phyloP scores from a whole-genome alignment of 1,140 invertebrate genomes.

The Sitodiplosis mosellana region DNA sequence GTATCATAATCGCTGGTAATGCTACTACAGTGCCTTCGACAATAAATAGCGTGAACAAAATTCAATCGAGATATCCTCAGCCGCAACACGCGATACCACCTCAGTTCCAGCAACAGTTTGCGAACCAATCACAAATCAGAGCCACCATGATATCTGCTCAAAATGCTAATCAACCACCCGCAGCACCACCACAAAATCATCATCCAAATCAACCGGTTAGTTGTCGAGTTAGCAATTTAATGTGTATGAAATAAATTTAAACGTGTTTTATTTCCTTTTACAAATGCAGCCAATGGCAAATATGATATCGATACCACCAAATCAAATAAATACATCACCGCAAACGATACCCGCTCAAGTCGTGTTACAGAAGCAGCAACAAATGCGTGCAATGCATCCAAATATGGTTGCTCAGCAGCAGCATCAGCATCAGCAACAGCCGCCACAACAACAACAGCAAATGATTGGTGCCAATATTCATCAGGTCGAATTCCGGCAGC shows the following conservation, averaged over 20 bases:
- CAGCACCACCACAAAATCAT: too few species aligned
- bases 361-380: neutral
- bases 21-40: slow-evolving; percentile 5
- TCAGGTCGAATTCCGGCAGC: slow-evolving; percentile 12
- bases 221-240: too few species aligned
- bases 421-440: slow-evolving; percentile 5
- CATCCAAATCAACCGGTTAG: too few species aligned
- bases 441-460: slow-evolving; percentile 8
- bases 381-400: neutral
- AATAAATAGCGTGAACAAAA: slow-evolving; percentile 3
- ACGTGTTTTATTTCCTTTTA: too few species aligned
- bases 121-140: neutral
- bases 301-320: neutral
- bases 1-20: neutral
- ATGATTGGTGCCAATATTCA: slow-evolving; percentile 3
- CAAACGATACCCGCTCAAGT: neutral
- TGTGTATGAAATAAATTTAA: too few species aligned
- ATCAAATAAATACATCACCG: neutral
- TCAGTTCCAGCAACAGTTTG: slow-evolving; percentile 2
- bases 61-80: slow-evolving; percentile 5
- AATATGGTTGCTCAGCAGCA: slow-evolving; percentile 9
- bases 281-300: neutral
- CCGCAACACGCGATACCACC: slow-evolving; percentile 6
- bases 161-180: too few species aligned
- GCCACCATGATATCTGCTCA: too few species aligned